phyloP scores from a whole-genome alignment of 2,113 vertebrate genomes.

The Mus pahari region DNA sequence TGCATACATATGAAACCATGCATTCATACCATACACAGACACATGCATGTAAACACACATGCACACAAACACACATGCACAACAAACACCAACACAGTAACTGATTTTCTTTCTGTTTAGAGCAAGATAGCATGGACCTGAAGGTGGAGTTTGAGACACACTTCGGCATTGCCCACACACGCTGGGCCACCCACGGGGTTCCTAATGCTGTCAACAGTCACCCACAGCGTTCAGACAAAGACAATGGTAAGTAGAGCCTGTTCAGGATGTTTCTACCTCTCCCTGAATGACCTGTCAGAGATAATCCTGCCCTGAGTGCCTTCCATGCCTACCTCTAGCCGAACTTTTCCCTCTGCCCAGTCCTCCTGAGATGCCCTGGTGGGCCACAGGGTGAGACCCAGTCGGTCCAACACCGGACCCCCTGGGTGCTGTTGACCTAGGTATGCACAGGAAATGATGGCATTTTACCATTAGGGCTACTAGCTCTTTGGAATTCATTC shows the following conservation, averaged over 20 bases:
- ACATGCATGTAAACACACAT: not conserved
- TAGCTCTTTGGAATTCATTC: not conserved
- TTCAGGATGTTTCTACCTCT: not conserved
- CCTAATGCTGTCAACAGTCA: slow-evolving; percentile 96
- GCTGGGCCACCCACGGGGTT: slow-evolving; percentile 97
- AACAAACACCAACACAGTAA: not conserved
- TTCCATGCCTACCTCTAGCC: not conserved
- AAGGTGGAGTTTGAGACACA: slow-evolving; percentile 93
- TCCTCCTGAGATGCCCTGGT: not conserved
- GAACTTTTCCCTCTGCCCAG: not conserved
- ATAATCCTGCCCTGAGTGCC: not conserved
- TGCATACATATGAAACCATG: not conserved
- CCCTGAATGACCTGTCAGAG: not conserved
- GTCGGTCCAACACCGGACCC: not conserved
- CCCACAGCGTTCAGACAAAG: slow-evolving; percentile 96
- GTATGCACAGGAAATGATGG: not conserved
- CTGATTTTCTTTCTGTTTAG: slow-evolving; percentile 83
- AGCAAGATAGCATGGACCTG: slow-evolving; percentile 92
- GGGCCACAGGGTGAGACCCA: not conserved
- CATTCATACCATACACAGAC: not conserved
- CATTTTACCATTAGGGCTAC: not conserved
- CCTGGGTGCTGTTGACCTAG: not conserved
- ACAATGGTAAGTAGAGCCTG: slow-evolving; percentile 89
- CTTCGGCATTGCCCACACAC: slow-evolving; percentile 97
- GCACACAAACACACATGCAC: not conserved